These are phyloP conservation scores for Arnoldichthys spilopterus DNA, from an alignment of 2,797 vertebrate genomes.

Conservation along the genomic window DNA sequence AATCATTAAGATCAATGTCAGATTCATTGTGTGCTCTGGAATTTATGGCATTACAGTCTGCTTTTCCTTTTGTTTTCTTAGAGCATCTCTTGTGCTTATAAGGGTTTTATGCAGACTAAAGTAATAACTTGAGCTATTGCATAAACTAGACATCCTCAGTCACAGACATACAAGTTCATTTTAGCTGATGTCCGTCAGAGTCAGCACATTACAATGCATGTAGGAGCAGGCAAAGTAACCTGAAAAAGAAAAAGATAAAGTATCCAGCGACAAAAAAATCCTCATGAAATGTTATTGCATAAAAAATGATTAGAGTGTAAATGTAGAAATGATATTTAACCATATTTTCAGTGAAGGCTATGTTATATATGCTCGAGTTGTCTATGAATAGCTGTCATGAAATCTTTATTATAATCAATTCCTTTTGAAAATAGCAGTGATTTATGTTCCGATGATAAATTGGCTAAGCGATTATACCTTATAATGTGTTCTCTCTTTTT, in stretches of 20 bases:
- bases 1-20: neutral
- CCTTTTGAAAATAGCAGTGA: too few species aligned
- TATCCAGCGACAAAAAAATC: too few species aligned
- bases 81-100: neutral
- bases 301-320: conserved; percentile 17
- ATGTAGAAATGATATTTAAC: conserved; percentile 4
- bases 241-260: too few species aligned
- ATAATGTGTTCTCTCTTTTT: neutral
- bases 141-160: neutral
- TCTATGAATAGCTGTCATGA: too few species aligned
- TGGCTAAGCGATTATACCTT: too few species aligned
- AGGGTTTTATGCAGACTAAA: neutral
- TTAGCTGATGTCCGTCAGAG: neutral
- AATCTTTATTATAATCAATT: neutral
- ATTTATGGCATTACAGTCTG: neutral
- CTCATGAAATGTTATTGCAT: neutral
- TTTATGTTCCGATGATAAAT: too few species aligned
- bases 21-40: neutral
- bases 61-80: neutral
- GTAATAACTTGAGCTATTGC: neutral
- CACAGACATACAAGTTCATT: neutral
- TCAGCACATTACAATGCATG: neutral
- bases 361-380: too few species aligned
- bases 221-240: neutral
- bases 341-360: neutral